phyloP scores from a whole-genome alignment of 2,797 vertebrate genomes.

The Menidia menidia region DNA sequence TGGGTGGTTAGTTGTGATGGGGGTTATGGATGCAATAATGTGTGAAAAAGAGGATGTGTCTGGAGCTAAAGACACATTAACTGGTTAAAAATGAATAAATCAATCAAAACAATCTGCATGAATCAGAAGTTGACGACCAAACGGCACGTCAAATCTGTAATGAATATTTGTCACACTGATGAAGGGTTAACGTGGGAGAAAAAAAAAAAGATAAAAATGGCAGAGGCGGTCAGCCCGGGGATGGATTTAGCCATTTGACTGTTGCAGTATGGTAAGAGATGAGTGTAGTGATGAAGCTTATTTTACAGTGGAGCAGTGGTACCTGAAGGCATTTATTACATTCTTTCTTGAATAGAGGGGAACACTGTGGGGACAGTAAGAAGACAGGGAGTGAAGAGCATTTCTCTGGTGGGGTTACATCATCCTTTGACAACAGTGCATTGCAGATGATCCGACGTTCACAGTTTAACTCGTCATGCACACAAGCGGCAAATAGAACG shows the following conservation, averaged over 20 bases:
- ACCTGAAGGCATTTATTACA: slow-evolving; percentile 91
- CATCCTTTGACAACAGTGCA: slow-evolving; percentile 41
- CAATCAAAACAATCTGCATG: background rate
- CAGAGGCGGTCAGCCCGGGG: slow-evolving; percentile 24
- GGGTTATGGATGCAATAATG: slow-evolving; percentile 16
- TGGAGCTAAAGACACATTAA: slow-evolving; percentile 18
- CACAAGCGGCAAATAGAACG: slow-evolving; percentile 31
- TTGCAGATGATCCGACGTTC: slow-evolving; percentile 39
- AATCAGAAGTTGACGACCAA: slow-evolving; percentile 46
- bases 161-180: slow-evolving; percentile 47
- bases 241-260: slow-evolving; percentile 69
- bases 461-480: slow-evolving; percentile 35
- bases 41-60: slow-evolving; percentile 34
- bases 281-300: slow-evolving; percentile 78
- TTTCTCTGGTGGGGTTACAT: slow-evolving; percentile 41
- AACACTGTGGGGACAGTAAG: slow-evolving; percentile 86
- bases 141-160: slow-evolving; percentile 41
- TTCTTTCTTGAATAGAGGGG: slow-evolving; percentile 91
- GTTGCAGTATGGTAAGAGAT: slow-evolving; percentile 69
- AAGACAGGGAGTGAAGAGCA: slow-evolving; percentile 74
- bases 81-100: slow-evolving; percentile 22
- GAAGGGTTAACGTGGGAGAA: slow-evolving; percentile 10
- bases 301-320: slow-evolving; percentile 83
- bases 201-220: slow-evolving; percentile 8
- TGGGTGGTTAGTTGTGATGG: slow-evolving; percentile 50